phyloP scores from a whole-genome alignment of 2,888 invertebrate species.

The Cryptus armator region DNA sequence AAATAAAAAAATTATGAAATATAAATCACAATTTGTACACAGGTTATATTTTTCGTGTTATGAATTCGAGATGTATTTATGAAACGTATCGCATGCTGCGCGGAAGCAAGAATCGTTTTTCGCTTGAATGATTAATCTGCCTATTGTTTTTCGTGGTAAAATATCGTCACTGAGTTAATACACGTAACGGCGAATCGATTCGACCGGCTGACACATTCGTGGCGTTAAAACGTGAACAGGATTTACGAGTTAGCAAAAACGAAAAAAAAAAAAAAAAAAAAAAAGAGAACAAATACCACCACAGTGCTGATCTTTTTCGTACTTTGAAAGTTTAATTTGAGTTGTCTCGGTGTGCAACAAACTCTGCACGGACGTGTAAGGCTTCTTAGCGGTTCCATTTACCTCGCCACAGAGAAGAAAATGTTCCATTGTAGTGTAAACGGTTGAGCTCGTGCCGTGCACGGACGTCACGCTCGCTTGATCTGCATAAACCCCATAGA shows the following conservation, averaged over 20 bases:
- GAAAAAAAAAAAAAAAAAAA: background rate
- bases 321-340: constrained; percentile 40
- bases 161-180: background rate
- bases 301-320: background rate
- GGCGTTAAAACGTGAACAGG: constrained; percentile 21
- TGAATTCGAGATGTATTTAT: no score
- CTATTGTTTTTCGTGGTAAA: background rate
- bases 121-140: background rate
- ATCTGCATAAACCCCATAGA: constrained; percentile 81
- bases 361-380: constrained; percentile 15
- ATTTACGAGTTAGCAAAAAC: constrained; percentile 12
- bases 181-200: background rate
- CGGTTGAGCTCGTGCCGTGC: constrained; percentile 63
- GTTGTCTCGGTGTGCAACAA: constrained; percentile 24
- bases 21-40: no score
- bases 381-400: constrained; percentile 40
- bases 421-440: constrained; percentile 54
- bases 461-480: constrained; percentile 79
- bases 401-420: constrained; percentile 28
- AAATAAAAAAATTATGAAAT: no score
- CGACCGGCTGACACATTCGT: constrained; percentile 28
- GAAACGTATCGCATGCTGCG: no score
- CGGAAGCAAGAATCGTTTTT: no score
- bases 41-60: no score
- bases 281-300: background rate